Base-by-base conservation (phyloP, 2,797 vertebrate species). In the Oceanodroma leucorhoa region DNA sequence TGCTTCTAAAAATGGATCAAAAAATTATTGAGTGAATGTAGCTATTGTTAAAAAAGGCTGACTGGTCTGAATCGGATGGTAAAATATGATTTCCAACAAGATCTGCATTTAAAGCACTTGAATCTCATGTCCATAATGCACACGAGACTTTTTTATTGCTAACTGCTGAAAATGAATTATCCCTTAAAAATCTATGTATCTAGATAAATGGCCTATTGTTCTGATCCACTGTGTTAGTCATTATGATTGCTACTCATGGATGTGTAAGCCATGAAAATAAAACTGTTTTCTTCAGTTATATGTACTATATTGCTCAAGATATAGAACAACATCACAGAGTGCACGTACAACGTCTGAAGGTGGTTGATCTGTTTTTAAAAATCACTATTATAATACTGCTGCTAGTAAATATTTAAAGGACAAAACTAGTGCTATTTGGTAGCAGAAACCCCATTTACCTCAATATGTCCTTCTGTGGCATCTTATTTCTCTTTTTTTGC, bases 371-470 rank as follows among this genome's bases (percentile, higher is more conserved):
- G 38, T 6, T 87, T 32, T 55, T 71, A 58, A 85, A 89, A 80
- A 15, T 48, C 27, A 6, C 22, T 27, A 0, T 19, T 53, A 19
- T 58, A 41, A 9, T 66, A 45, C 27, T 60, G 46, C 64, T 82
- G 58, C 38, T 43, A 29, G 53, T 32, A 43, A 86, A 76, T 41
- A 55, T 12, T 45, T 29, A 83, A 90, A 60, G 57, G 77, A 32
- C 21, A 24, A 32, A 93, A 60, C 11, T 24, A 24, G 7, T 65
- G 80, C 60, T 86, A 0, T 81, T 84, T 62, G 85, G 86, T 94
- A 95, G 92, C 83, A 91, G 88, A 83, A 90, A 64, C 83, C 91
- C 93, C 87, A 12, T 90, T 96, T 95, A 78, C 76, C 65, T 94
- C 78, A 20, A 0, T 36, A 34, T 36, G 76, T 88, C 64, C 16